These are phyloP conservation scores for Fregata magnificens DNA, from an alignment of 2,113 vertebrate genomes.

Conservation along the genomic window DNA sequence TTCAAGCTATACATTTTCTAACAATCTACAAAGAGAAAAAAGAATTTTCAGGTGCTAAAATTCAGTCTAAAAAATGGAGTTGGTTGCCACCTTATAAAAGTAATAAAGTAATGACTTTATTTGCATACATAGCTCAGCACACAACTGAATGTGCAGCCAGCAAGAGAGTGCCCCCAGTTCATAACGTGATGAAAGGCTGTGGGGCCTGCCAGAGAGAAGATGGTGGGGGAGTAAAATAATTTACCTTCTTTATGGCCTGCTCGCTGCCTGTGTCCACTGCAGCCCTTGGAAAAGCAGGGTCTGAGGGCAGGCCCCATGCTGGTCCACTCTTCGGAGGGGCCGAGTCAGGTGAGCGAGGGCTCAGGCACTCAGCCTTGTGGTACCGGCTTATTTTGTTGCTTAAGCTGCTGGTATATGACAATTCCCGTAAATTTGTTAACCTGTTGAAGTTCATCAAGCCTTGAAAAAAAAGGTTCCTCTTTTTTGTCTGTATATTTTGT, in stretches of 20 bases:
- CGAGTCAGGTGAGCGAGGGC: rapidly evolving
- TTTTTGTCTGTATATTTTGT: neutral
- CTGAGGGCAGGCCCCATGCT: neutral
- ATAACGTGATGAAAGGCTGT: neutral
- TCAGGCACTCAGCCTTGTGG: neutral
- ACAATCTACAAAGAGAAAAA: neutral
- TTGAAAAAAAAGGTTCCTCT: neutral
- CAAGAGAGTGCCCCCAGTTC: neutral
- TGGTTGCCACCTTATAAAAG: neutral
- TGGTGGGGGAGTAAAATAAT: neutral
- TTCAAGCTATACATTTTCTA: neutral
- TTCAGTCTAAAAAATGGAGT: neutral
- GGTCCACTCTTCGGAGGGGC: rapidly evolving
- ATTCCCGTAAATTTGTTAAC: neutral
- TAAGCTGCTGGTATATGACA: neutral
- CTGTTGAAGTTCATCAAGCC: neutral
- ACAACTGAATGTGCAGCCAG: neutral
- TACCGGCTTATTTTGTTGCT: neutral
- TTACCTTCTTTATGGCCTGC: neutral
- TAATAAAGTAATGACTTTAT: neutral
- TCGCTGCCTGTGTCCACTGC: neutral
- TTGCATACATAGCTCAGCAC: neutral
- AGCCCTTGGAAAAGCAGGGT: neutral
- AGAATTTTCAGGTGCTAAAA: neutral
- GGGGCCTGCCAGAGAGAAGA: neutral